Percentiles rank a stretch among this genome's conserved stretches.
These are phyloP conservation scores for Brachypalpus laphriformis DNA, from an alignment of 2,888 invertebrate genomes.

Conservation along the genomic window DNA sequence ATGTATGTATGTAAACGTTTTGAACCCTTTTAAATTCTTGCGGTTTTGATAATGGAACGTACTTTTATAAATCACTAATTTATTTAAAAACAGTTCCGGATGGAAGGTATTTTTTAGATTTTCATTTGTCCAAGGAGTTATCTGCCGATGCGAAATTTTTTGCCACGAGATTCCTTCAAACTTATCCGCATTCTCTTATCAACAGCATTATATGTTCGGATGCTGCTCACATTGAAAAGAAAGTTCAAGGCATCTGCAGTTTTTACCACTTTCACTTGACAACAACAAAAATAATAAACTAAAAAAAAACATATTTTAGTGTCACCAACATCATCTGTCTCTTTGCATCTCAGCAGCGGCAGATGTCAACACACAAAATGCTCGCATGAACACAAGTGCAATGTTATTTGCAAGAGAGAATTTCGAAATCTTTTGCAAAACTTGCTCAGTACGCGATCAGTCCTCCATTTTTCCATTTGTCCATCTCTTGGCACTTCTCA, in stretches of 20 bases:
- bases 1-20: no score
- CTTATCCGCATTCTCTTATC: conserved; percentile 4
- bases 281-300: conserved; percentile 2
- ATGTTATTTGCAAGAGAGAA: conserved; percentile 13
- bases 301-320: background rate
- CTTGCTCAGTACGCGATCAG: background rate
- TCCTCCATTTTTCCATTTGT: conserved; percentile 1
- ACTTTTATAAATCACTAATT: no score
- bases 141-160: no score
- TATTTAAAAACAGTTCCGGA: no score
- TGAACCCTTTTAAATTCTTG: no score
- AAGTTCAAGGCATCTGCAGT: conserved; percentile 18
- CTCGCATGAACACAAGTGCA: background rate
- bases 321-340: conserved; percentile 1
- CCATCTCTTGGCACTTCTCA: conserved; percentile 3
- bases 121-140: no score
- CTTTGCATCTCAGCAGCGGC: background rate
- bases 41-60: no score
- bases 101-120: no score
- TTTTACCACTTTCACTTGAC: conserved; percentile 34
- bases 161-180: background rate
- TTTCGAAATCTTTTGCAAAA: conserved; percentile 23
- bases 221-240: conserved; percentile 1
- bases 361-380: conserved; percentile 8
- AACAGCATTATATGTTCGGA: background rate